Percentiles rank a stretch among this genome's conserved stretches.
These are phyloP conservation scores for Cryptoblepharus egeriae DNA, from an alignment of 2,797 vertebrate genomes.

Conservation along the genomic window DNA sequence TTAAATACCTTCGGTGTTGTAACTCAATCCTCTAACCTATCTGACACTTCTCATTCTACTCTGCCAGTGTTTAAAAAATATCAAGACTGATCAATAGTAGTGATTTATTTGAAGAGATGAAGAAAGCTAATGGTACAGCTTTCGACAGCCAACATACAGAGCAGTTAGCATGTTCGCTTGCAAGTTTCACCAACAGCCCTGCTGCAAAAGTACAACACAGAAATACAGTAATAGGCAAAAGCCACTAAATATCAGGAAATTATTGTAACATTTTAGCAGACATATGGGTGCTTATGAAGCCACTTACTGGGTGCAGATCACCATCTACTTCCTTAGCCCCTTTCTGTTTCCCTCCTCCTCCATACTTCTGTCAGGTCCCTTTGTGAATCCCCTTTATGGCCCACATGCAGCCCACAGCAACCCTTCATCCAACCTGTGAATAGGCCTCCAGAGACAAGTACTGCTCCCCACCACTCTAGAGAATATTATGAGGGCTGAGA, in stretches of 20 bases:
- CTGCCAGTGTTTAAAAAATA: background rate
- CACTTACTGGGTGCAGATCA: background rate
- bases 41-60: slow-evolving; percentile 14
- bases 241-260: background rate
- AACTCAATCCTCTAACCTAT: background rate
- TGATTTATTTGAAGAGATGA: background rate
- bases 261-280: background rate
- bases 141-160: background rate
- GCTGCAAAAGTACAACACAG: background rate
- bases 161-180: slow-evolving; percentile 5
- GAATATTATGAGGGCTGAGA: too few relatives aligned
- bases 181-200: background rate
- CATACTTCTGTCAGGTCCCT: accelerated
- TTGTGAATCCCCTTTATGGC: background rate
- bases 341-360: background rate
- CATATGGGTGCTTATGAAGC: background rate
- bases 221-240: background rate
- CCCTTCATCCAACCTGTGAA: too few relatives aligned
- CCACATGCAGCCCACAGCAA: too few relatives aligned
- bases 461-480: too few relatives aligned
- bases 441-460: too few relatives aligned
- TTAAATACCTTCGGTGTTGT: background rate
- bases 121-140: background rate
- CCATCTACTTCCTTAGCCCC: background rate
- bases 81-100: background rate